Percentiles rank a stretch among this genome's conserved stretches.
Evolutionary conservation across 2,888 invertebrate genomes (phyloP).

Genomic region (Bedellia somnulentella): DNA sequence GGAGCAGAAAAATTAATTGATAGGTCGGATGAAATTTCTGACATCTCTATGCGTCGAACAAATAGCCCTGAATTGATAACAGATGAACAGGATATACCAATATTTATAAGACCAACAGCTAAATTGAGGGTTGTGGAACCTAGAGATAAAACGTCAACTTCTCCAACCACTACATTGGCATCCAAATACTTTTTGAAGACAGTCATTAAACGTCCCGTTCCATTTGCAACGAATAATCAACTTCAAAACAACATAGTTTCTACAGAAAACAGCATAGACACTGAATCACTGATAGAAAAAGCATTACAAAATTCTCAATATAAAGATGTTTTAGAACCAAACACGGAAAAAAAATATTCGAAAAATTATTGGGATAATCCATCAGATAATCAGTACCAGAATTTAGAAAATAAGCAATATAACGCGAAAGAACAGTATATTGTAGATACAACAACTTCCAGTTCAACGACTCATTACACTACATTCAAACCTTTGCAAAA

Average conservation of each 20-base stretch:
- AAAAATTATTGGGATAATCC: conserved; percentile 15
- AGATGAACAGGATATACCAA: conserved; percentile 24
- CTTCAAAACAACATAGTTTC: conserved; percentile 18
- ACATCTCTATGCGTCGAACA: conserved; percentile 20
- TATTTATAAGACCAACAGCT: conserved; percentile 17
- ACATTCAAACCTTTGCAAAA: conserved; percentile 16
- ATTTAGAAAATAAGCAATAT: conserved; percentile 28
- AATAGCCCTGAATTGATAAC: conserved; percentile 18
- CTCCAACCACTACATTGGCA: conserved; percentile 15
- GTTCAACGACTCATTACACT: conserved; percentile 17
- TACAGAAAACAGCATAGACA: conserved; percentile 25
- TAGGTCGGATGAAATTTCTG: conserved; percentile 15
- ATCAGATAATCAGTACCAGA: conserved; percentile 14
- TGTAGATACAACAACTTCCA: conserved; percentile 20
- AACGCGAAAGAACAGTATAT: conserved; percentile 14
- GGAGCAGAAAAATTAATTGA: no score
- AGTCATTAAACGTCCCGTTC: conserved; percentile 30
- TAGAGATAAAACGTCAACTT: conserved; percentile 16
- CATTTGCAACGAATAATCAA: conserved; percentile 18
- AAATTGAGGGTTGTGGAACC: conserved; percentile 13
- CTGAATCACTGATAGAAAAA: conserved; percentile 21
- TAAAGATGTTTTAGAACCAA: conserved; percentile 10
- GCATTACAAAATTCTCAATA: conserved; percentile 18
- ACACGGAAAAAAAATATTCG: no score
- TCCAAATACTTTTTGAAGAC: conserved; percentile 37